phyloP scores from a whole-genome alignment of 2,888 invertebrate species.

The Lycophotia porphyrea region DNA sequence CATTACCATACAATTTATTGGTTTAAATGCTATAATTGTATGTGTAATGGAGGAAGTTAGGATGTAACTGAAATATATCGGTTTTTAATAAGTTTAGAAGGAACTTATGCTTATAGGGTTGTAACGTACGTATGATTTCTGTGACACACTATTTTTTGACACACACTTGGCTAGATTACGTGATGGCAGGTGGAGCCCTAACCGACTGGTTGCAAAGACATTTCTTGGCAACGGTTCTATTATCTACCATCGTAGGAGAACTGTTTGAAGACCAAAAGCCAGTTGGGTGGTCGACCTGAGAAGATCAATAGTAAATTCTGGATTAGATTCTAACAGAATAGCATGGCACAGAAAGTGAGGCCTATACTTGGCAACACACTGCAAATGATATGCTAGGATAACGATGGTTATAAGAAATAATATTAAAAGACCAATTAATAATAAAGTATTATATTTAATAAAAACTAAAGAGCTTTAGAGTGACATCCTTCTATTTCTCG shows the following conservation, averaged over 20 bases:
- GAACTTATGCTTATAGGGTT: neutral
- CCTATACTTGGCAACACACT: too few relatives aligned
- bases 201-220: too few relatives aligned
- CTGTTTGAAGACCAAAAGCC: neutral
- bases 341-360: too few relatives aligned
- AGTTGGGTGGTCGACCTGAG: neutral
- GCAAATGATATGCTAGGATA: too few relatives aligned
- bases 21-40: slow-evolving; percentile 16
- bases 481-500: too few relatives aligned
- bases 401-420: too few relatives aligned
- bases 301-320: neutral
- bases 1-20: slow-evolving; percentile 6
- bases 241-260: neutral
- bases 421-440: too few relatives aligned
- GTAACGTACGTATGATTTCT: neutral
- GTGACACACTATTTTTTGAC: too few relatives aligned
- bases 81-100: slow-evolving; percentile 33
- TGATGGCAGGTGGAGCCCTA: neutral
- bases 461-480: too few relatives aligned
- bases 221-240: neutral
- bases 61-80: slow-evolving; percentile 20
- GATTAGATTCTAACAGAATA: too few relatives aligned
- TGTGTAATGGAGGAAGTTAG: slow-evolving; percentile 33
- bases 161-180: neutral
- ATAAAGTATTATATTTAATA: too few relatives aligned